Evolutionary conservation across 2,888 invertebrate species (phyloP), one percentile per base, ranked within the genome.

Genomic region (Automeris io): DNA sequence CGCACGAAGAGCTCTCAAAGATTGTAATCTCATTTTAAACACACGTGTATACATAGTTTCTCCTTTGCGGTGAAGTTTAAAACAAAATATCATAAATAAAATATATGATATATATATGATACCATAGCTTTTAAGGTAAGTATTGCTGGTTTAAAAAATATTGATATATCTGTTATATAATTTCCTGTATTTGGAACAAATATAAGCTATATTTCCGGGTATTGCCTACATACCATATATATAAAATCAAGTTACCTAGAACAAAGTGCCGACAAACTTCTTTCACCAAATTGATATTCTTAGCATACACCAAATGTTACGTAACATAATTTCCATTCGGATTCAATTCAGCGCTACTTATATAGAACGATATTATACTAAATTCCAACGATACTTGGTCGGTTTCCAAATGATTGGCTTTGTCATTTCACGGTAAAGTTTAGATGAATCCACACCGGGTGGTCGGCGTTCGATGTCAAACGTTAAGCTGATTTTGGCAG

Each of bases 221-320:
- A 11, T 24, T 24, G 4, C 24, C 5, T 5, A 24, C 24, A 24
- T 24, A 24, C 2, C 9, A 24, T 24, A 24, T 24, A 24, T 12
- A 26, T 5, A 26, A 26, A 12, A 26, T 26, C 7, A 5, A 26
- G 8, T 13, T 7, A 26, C 26, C 13, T 26, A 2, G 13, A 13
- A 5, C 26, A n/a, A 29, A 29, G 16, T 9, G 29, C 16, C 16
- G 16, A 5, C 7, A 29, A 5, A 16, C 29, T 29, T 38, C 47
- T 54, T 49, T 51, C 49, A 33, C 47, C 39, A 22, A 19, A 50
- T 54, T 37, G 39, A 38, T 54, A 54, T 47, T 46, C 44, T 36
- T 26, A 42, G 35, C 41, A 41, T 39, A 35, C 37, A 29, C 37
- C 25, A 22, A 33, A 18, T 41, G 33, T 54, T 53, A 33, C 37